Evolutionary conservation across 2,888 invertebrate species (phyloP).

Genomic region (Spatulosminthurus flaviceps): DNA sequence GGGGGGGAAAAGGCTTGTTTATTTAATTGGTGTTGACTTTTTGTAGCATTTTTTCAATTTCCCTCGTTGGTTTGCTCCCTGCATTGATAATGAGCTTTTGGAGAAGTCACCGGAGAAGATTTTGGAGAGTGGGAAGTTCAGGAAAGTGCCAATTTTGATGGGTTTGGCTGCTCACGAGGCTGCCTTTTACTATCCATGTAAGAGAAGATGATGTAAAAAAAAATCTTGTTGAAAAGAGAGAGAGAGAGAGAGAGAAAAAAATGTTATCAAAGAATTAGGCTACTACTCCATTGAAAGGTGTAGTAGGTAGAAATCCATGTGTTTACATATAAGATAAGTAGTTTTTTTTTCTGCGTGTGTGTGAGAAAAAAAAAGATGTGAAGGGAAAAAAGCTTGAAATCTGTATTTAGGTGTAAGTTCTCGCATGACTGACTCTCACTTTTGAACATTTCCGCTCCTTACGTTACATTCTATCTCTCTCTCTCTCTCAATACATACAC

Average conservation of each 20-base stretch:
- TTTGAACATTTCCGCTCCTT: slow-evolving; percentile 20
- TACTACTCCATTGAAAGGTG: too few relatives aligned
- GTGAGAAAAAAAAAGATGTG: not conserved
- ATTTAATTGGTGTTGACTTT: not conserved
- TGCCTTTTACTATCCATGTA: slow-evolving; percentile 64
- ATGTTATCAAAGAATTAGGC: too few relatives aligned
- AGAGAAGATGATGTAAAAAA: slow-evolving; percentile 26
- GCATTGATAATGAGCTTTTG: slow-evolving; percentile 62
- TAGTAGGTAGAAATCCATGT: not conserved
- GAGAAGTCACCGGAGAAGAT: slow-evolving; percentile 59
- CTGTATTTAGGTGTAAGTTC: slow-evolving; percentile 21
- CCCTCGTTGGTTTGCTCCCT: slow-evolving; percentile 64
- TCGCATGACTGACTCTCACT: slow-evolving; percentile 34
- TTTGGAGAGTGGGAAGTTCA: slow-evolving; percentile 58
- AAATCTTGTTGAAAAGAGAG: not conserved
- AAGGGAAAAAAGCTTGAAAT: not conserved
- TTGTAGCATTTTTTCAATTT: slow-evolving; percentile 64
- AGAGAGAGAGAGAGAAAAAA: too few relatives aligned
- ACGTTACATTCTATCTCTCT: not conserved
- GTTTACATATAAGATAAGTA: not conserved
- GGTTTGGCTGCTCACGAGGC: slow-evolving; percentile 64
- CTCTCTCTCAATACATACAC: too few relatives aligned
- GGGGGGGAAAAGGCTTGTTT: too few relatives aligned
- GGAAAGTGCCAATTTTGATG: slow-evolving; percentile 63
- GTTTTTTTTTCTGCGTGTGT: not conserved